These are phyloP conservation scores for Onychostoma macrolepis DNA, from an alignment of 2,113 vertebrate species.

Conservation along the genomic window DNA sequence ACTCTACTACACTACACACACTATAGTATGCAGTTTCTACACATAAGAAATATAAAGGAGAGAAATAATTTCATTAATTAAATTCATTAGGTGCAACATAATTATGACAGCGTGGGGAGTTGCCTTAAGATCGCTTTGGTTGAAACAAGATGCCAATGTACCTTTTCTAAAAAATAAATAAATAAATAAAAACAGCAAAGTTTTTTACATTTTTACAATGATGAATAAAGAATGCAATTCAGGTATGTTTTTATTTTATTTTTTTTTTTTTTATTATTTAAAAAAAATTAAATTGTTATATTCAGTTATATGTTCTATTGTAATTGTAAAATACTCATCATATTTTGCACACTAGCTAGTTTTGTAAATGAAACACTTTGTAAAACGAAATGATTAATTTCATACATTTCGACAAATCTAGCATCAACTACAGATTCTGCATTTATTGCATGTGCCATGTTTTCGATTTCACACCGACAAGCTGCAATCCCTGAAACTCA, in stretches of 20 bases:
- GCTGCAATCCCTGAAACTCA: background rate
- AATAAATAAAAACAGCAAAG: background rate
- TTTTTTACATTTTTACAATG: background rate
- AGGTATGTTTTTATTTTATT: background rate
- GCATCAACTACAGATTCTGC: background rate
- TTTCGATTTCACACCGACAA: background rate
- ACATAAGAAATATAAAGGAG: background rate
- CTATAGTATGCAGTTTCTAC: background rate
- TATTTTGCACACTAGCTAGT: background rate
- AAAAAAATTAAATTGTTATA: too few relatives aligned
- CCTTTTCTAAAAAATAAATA: background rate
- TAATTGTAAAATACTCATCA: background rate
- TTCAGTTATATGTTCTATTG: background rate
- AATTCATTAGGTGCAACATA: too few relatives aligned
- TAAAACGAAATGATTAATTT: background rate
- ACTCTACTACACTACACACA: background rate
- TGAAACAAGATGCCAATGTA: background rate
- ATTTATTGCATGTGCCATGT: background rate
- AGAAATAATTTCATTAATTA: background rate
- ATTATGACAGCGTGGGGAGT: too few relatives aligned
- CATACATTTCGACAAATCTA: background rate
- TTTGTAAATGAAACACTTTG: background rate
- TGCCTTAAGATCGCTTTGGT: background rate
- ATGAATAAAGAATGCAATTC: background rate
- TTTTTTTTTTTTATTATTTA: background rate